phyloP scores from a whole-genome alignment of 2,888 invertebrate species.

The Polyploca ridens region DNA sequence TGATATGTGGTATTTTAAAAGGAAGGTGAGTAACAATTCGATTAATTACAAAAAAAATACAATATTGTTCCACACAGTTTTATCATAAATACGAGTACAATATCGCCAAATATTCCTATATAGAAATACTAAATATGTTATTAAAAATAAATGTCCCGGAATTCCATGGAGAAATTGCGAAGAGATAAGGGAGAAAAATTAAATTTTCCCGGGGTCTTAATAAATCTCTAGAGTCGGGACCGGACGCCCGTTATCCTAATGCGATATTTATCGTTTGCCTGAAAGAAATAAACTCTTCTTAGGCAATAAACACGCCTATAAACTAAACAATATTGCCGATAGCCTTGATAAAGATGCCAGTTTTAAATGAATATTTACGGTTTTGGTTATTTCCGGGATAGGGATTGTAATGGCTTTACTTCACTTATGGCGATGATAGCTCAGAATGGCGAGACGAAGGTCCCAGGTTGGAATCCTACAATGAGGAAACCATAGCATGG shows the following conservation, averaged over 20 bases:
- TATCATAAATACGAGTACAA: background rate
- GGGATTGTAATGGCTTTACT: background rate
- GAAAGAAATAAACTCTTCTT: slow-evolving; percentile 67
- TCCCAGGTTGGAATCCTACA: too few species aligned
- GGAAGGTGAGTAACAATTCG: background rate
- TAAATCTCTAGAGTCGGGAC: slow-evolving; percentile 59
- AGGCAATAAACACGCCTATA: slow-evolving; percentile 64
- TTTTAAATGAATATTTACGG: slow-evolving; percentile 28
- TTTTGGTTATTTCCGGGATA: slow-evolving; percentile 2
- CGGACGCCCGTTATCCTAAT: slow-evolving; percentile 63
- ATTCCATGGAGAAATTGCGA: slow-evolving; percentile 52
- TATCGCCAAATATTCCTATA: background rate
- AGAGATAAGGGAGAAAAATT: slow-evolving; percentile 59
- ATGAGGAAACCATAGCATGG: too few species aligned
- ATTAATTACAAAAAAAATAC: too few species aligned
- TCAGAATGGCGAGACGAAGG: too few species aligned
- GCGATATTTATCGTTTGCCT: slow-evolving; percentile 69
- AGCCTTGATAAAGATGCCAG: slow-evolving; percentile 34
- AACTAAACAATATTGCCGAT: slow-evolving; percentile 57
- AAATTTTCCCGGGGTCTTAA: slow-evolving; percentile 59
- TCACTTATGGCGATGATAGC: background rate
- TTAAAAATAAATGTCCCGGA: slow-evolving; percentile 40
- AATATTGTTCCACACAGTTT: background rate
- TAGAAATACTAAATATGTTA: background rate
- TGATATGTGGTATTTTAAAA: background rate